Base-by-base conservation (phyloP, 2,888 invertebrate species). In the Oxytorus armatus region DNA sequence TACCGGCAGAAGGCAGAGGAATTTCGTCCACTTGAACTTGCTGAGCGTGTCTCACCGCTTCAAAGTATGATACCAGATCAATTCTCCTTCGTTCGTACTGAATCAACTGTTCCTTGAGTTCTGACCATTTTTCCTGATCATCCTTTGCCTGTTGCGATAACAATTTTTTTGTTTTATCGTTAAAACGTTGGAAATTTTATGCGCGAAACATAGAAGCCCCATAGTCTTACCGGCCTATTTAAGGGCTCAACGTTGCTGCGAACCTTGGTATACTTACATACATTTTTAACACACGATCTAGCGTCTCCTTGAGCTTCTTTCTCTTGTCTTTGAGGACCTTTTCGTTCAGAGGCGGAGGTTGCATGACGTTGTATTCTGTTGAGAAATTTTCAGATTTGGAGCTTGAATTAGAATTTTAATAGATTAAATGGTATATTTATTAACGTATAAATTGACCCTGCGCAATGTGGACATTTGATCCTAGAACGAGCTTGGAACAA, bases 311-410 rank as follows among this genome's bases (percentile, higher is more conserved):
- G 42, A 99, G 93, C 91, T 99, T 99, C 92, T 98, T 98, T 81
- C 99, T 93, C 92, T 99, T 99, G 89, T 99, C 99, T 91, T 98
- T 97, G 61, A 99, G 93, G 0, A 99, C 99, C 93, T 98, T 98
- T 91, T 99, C 98, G 93, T 98, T 99, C 2, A 99, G 93, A 0
- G 98, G 97, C 21, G 98, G 98, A 25, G 98, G 97, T 90, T 98
- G 97, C 85, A 97, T 93, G 0, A 98, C 98, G 93, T 98, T 98
- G 90, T 96, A 99, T 92, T 99, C 98, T 98, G 92, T 51, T 79
- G 81, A 51, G 47, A 53, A 66, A 36, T 3, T n/a, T 57, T 44
- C 4, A 23, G 1, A 44, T 11, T 8, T 59, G 59, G 44, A 23
- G 21, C 7, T 4, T 2, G 3, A 51, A 5, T 51, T 10, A 25